Conservation (phyloP, 2,888 invertebrate genomes). For the Mythimna loreyi region DNA sequence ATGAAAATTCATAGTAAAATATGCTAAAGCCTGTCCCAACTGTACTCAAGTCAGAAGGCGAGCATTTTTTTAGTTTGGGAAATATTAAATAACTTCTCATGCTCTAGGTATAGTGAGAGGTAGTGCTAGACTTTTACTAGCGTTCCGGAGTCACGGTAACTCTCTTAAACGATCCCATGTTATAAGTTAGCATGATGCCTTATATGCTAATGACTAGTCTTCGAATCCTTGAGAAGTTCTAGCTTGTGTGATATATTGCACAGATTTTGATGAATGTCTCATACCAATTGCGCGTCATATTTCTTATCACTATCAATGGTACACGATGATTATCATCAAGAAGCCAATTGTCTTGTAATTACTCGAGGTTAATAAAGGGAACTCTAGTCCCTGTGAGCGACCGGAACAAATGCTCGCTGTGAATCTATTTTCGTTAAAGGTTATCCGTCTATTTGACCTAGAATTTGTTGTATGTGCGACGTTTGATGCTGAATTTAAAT, state of each 20-base stretch:
- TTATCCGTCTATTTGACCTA: slow-evolving; percentile 61
- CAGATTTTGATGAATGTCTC: slow-evolving; percentile 14
- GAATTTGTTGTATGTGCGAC: slow-evolving; percentile 54
- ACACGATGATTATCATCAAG: slow-evolving; percentile 20
- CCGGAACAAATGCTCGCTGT: slow-evolving; percentile 43
- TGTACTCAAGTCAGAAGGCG: background rate
- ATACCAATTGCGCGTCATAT: background rate
- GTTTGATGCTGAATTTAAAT: slow-evolving; percentile 51
- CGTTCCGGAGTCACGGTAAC: no score
- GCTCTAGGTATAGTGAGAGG: no score
- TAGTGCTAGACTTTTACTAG: no score
- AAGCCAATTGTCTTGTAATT: slow-evolving; percentile 38
- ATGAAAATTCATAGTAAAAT: background rate
- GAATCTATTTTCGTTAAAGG: slow-evolving; percentile 61
- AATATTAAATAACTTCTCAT: no score
- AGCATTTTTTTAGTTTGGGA: background rate
- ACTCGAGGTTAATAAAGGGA: slow-evolving; percentile 45
- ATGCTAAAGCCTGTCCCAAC: background rate
- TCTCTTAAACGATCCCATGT: no score
- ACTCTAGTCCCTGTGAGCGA: slow-evolving; percentile 32
- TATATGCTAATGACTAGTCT: background rate
- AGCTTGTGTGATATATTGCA: background rate
- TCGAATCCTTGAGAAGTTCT: background rate
- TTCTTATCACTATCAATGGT: background rate
- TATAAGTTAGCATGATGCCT: background rate